Conservation (phyloP, 2,797 vertebrate species). For the Falco columbarius region DNA sequence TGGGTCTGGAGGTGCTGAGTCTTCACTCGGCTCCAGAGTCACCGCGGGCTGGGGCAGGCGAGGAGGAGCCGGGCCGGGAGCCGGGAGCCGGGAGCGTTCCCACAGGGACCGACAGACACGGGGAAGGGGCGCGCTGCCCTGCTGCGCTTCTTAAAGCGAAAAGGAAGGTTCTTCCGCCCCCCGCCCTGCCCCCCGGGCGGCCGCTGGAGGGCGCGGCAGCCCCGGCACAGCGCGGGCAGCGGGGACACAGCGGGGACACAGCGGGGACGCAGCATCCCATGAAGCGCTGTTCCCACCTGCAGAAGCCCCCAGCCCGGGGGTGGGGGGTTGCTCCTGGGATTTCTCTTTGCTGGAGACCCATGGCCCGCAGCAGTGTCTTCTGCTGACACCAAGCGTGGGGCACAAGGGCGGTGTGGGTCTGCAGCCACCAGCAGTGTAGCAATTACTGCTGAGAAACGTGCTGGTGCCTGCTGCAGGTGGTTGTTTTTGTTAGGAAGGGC, state of each 20-base stretch:
- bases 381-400: fast-evolving
- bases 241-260: too few relatives aligned
- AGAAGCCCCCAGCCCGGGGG: background rate
- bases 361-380: background rate
- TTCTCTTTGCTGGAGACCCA: background rate
- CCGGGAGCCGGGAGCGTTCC: too few relatives aligned
- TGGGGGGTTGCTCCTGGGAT: background rate
- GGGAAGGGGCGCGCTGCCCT: too few relatives aligned
- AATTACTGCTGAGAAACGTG: fast-evolving
- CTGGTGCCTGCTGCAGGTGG: background rate
- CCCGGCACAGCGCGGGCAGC: background rate
- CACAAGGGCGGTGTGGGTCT: background rate
- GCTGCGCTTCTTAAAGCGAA: too few relatives aligned
- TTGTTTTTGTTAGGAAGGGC: background rate
- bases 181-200: too few relatives aligned
- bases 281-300: background rate
- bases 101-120: too few relatives aligned
- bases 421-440: background rate
- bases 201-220: background rate
- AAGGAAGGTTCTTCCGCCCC: too few relatives aligned
- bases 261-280: background rate
- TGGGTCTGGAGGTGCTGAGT: too few relatives aligned
- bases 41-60: too few relatives aligned
- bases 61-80: too few relatives aligned
- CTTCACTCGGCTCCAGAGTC: too few relatives aligned